Conservation (phyloP, 2,113 vertebrate genomes). For the Bagarius yarrelli region DNA sequence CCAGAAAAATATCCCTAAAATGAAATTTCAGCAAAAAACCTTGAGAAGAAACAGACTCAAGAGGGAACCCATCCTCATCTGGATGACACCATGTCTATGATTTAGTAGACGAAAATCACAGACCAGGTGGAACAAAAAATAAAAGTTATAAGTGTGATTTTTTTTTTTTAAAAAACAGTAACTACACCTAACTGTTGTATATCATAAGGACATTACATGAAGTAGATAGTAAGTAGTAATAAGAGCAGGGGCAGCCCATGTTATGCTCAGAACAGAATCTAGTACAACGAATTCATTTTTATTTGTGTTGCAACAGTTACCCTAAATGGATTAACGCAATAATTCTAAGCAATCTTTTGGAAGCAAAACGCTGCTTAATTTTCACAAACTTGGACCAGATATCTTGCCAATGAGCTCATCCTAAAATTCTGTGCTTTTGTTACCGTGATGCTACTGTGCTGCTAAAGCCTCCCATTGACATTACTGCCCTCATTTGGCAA, state of each 20-base stretch:
- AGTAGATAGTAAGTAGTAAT: slow-evolving; percentile 23
- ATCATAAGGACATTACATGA: not conserved
- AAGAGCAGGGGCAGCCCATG: slow-evolving; percentile 27
- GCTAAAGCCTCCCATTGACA: not conserved
- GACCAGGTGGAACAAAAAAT: no score
- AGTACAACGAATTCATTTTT: not conserved
- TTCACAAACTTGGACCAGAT: not conserved
- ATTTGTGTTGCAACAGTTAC: not conserved
- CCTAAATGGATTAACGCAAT: not conserved
- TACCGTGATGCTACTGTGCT: no score
- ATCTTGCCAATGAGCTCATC: not conserved
- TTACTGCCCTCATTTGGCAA: slow-evolving; percentile 41
- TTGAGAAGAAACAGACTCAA: no score
- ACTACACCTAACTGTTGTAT: no score
- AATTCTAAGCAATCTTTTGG: not conserved
- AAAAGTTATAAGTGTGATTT: no score
- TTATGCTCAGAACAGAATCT: slow-evolving; percentile 27
- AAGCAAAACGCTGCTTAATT: not conserved
- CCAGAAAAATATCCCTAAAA: no score
- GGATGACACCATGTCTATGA: no score
- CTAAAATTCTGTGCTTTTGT: not conserved
- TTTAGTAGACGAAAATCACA: no score
- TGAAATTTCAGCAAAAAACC: no score
- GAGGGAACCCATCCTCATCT: no score
- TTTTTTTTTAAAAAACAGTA: no score